Evolutionary conservation across 2,888 invertebrate genomes (phyloP).

Genomic region (Caenorhabditis afra): DNA sequence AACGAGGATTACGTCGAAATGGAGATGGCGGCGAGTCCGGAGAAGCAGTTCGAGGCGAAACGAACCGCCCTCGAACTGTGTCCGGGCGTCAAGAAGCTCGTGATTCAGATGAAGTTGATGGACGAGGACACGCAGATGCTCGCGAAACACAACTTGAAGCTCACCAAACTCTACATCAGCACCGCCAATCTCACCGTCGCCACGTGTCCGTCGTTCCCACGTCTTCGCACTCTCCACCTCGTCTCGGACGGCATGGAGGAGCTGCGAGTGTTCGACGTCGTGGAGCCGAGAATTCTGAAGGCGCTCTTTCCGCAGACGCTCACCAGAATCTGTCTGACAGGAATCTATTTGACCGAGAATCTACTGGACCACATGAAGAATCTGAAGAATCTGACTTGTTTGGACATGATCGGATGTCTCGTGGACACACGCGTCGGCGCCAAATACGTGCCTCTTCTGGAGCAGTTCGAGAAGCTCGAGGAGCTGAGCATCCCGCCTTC

Average conservation of each 20-base stretch:
- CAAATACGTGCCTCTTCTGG: slow-evolving; percentile 38
- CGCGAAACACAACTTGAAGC: slow-evolving; percentile 17
- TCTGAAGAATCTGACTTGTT: slow-evolving; percentile 35
- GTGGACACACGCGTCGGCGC: slow-evolving; percentile 51
- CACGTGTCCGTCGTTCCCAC: slow-evolving; percentile 34
- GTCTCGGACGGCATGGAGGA: slow-evolving; percentile 29
- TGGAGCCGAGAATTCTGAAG: slow-evolving; percentile 30
- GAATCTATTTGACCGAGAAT: slow-evolving; percentile 47
- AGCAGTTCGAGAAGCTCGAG: slow-evolving; percentile 30
- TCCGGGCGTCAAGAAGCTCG: slow-evolving; percentile 37
- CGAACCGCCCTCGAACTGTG: slow-evolving; percentile 33
- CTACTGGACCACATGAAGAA: slow-evolving; percentile 24
- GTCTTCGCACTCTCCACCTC: slow-evolving; percentile 45
- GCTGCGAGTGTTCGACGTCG: slow-evolving; percentile 27
- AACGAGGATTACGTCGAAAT: not conserved
- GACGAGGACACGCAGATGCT: slow-evolving; percentile 33
- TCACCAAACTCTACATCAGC: slow-evolving; percentile 50
- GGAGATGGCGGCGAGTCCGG: no score
- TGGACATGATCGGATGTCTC: slow-evolving; percentile 59
- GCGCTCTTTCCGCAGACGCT: slow-evolving; percentile 37
- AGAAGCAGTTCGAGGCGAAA: not conserved
- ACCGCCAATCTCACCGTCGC: slow-evolving; percentile 42
- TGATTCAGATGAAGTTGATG: slow-evolving; percentile 30
- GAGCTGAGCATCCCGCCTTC: slow-evolving; percentile 53
- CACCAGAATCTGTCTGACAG: slow-evolving; percentile 54